Percentiles rank a stretch among this genome's conserved stretches.
These are phyloP conservation scores for Steinernema feltiae DNA, from an alignment of 1,140 invertebrate genomes.

Conservation along the genomic window DNA sequence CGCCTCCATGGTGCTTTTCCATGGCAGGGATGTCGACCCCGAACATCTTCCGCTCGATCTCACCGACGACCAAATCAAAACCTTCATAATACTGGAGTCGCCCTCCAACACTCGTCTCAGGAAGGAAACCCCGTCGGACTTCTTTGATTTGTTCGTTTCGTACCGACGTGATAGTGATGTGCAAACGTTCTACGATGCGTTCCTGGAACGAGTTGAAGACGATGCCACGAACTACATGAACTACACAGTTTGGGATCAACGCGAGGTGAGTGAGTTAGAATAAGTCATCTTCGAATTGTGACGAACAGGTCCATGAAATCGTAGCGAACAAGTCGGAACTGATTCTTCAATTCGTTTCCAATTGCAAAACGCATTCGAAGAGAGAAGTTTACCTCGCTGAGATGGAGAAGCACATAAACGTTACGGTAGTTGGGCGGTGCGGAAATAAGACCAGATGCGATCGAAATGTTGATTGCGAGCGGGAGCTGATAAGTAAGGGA, in stretches of 20 bases:
- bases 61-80: neutral
- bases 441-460: conserved; percentile 24
- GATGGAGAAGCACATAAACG: conserved; percentile 62
- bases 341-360: conserved; percentile 62
- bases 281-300: neutral
- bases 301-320: neutral
- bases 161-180: neutral
- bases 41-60: neutral
- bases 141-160: neutral
- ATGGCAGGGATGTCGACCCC: neutral
- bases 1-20: conserved; percentile 1
- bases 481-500: neutral
- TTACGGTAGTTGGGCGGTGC: conserved; percentile 71
- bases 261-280: neutral
- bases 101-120: neutral
- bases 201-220: neutral
- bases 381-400: conserved; percentile 64
- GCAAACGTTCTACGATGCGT: neutral
- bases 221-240: neutral
- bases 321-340: neutral
- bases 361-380: conserved; percentile 63
- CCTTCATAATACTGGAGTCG: neutral
- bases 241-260: neutral
- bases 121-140: neutral
- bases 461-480: neutral